phyloP scores from a whole-genome alignment of 2,888 invertebrate genomes.

The Xestia ashworthii region DNA sequence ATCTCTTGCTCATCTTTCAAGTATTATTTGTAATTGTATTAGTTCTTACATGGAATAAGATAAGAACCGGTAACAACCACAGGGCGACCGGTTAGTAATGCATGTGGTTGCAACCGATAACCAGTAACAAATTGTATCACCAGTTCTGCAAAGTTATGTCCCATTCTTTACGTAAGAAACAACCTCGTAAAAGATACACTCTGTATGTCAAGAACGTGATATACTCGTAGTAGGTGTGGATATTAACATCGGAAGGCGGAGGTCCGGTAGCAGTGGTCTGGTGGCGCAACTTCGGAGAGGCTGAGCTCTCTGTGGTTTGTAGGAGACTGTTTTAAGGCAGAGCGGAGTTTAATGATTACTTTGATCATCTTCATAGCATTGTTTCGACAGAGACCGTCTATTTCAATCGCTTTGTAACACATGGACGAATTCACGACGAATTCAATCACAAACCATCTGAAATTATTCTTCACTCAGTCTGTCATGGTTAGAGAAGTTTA shows the following conservation, averaged over 20 bases:
- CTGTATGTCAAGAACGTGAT: conserved; percentile 46
- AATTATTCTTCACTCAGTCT: background rate
- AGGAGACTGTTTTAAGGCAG: background rate
- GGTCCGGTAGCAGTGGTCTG: conserved; percentile 13
- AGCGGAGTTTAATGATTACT: background rate
- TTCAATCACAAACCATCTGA: background rate
- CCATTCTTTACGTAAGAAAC: conserved; percentile 35
- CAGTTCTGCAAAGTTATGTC: background rate
- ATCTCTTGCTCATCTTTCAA: background rate
- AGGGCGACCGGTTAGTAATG: conserved; percentile 30
- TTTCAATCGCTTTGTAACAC: background rate
- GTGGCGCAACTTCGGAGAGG: conserved; percentile 18
- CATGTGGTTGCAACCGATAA: conserved; percentile 24
- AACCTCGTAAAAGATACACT: conserved; percentile 18
- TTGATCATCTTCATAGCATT: background rate
- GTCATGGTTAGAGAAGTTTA: background rate
- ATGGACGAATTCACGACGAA: background rate
- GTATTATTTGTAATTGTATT: background rate
- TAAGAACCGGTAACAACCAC: conserved; percentile 5
- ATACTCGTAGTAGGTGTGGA: conserved; percentile 7
- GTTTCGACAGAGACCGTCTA: background rate
- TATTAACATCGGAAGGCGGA: conserved; percentile 30
- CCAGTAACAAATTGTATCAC: conserved; percentile 29
- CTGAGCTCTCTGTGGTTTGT: conserved; percentile 1
- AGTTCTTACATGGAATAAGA: background rate